Evolutionary conservation across 2,888 invertebrate genomes (phyloP), one percentile per base, ranked within the genome.

Genomic region (Tetheella fluctuosa): DNA sequence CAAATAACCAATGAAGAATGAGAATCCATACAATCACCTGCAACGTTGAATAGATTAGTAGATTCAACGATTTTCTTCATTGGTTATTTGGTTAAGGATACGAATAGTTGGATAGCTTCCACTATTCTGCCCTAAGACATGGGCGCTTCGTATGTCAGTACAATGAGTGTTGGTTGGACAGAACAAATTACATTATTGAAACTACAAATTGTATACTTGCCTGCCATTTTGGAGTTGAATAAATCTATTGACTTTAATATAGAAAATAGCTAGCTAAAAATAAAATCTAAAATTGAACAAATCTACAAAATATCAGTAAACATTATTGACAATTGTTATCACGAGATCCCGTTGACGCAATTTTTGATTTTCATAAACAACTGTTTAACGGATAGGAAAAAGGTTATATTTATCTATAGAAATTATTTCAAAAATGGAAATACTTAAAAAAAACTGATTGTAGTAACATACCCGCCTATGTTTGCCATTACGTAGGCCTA

Each of bases 241-340:
- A 62, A 61, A 67, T 20, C 58, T 23, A 42, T 58, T 53, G 30
- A 53, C 58, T 57, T 58, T 57, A 8, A 64, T 61, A 58, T 59
- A 59, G 54, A 69, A 68, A 57, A 61, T 65, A 65, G 71, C 56
- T 69, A 71, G 68, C 63, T 73, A 67, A 77, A 79, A 77, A 76
- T 64, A 70, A 73, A 54, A 71, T 75, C 64, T 60, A 79, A 81
- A 82, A 83, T 60, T 65, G 58, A 70, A 77, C 67, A 63, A 64
- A 69, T 34, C 68, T 79, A 77, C 58, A 79, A 81, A 79, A 83
- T 64, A 60, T 63, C 63, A 64, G 71, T 80, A 80, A 77, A 80
- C 78, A 85, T 80, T 67, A 7, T 69, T 70, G 70, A 63, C 67
- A 76, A 74, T 59, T 64, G 66, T 67, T 55, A 58, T 39, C 59